Evolutionary conservation across 2,888 invertebrate species (phyloP), one percentile per base, ranked within the genome.

Genomic region (Drosophila picticornis): DNA sequence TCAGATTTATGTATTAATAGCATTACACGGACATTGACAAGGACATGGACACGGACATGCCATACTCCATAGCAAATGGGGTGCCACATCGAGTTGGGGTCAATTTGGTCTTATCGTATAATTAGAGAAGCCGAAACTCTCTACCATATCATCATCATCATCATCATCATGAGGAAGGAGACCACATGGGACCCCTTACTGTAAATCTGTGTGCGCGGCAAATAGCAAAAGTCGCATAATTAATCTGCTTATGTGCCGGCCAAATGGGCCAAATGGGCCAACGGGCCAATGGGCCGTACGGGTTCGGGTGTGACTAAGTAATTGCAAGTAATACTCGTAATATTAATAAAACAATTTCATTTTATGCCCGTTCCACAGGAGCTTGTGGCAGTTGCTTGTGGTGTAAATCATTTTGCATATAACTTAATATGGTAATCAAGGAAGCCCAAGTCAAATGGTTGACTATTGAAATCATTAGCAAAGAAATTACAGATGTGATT

Each of bases 1-100:
- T 84, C 90, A 86, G 90, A 88, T 88, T 88, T 90, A 88, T 88
- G 90, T 84, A 86, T 89, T 89, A 88, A 88, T 89, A 85, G 77
- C 82, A 88, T 85, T 80, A 76, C 74, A 80, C 73, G 76, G 25
- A 46, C 43, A 46, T 46, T 46, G 25, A 4, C 16, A 46, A 46
- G 46, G 25, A 25, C 43, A 25, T 7, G 25, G 25, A 25, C 16
- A 53, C 51, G 55, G 29, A 48, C 22, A 22, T 57, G 32, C 43
- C 55, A 57, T 22, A 60, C 34, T 25, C 25, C 27, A 25, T 38
- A 36, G 19, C 25, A 66, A 66, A 60, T 53, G 48, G 60, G 61
- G 27, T 43, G 71, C 51, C 43, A 40, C 61, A 66, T 59, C 34
- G 63, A 56, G 31, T 40, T 59, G 84, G 81, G 90, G 88, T 85